These are phyloP conservation scores for Gambelia wislizenii DNA, from an alignment of 2,797 vertebrate species.

Conservation along the genomic window DNA sequence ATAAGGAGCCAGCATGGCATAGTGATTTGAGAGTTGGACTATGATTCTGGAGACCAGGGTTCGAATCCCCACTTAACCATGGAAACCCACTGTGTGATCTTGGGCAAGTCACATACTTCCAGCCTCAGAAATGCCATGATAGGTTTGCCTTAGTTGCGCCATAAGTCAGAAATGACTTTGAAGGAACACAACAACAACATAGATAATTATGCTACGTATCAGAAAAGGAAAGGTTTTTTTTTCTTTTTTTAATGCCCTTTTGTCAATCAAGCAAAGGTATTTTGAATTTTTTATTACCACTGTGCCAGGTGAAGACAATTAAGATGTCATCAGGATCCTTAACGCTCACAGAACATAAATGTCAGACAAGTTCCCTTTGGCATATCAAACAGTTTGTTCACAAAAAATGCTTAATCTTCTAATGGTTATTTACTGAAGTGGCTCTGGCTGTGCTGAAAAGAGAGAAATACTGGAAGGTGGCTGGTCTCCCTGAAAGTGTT, in stretches of 20 bases:
- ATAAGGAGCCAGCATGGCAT: too few species aligned
- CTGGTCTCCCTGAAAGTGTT: conserved; percentile 54
- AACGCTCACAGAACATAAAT: conserved; percentile 56
- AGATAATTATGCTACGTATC: not conserved
- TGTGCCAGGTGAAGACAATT: conserved; percentile 45
- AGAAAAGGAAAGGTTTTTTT: conserved; percentile 17
- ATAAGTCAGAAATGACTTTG: too few species aligned
- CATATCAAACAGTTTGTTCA: conserved; percentile 67
- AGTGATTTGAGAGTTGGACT: too few species aligned
- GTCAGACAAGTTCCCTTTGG: conserved; percentile 49
- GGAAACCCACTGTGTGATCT: too few species aligned
- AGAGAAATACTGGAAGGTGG: conserved; percentile 50
- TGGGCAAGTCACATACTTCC: too few species aligned
- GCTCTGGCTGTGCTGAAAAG: conserved; percentile 60
- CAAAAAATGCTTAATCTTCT: conserved; percentile 64
- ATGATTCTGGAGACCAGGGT: too few species aligned
- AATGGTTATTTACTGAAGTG: conserved; percentile 67
- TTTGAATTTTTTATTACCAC: conserved; percentile 25
- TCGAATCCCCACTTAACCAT: too few species aligned
- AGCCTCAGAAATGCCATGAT: too few species aligned
- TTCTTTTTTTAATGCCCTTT: not conserved
- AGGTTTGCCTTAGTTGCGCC: too few species aligned
- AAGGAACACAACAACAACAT: too few species aligned
- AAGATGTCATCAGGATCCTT: conserved; percentile 42
- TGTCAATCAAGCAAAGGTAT: not conserved